Evolutionary conservation across 2,797 vertebrate genomes (phyloP).

Genomic region (Percopsis omiscomaycus): DNA sequence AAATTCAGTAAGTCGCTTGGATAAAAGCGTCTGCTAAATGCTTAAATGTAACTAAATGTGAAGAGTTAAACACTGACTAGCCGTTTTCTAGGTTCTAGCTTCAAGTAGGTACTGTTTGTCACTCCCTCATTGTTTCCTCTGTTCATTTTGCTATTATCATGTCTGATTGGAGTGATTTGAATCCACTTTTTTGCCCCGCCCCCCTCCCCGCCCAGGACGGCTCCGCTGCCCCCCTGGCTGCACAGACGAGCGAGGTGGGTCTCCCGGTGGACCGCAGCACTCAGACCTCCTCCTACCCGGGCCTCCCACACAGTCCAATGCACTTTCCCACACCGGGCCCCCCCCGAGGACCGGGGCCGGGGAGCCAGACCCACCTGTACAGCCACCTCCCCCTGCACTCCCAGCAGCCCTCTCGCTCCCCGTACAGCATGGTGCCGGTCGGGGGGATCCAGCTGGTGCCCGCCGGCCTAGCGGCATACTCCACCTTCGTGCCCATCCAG

Average conservation of each 20-base stretch:
- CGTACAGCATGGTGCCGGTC: conserved; percentile 88
- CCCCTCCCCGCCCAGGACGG: conserved; percentile 53
- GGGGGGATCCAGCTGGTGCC: conserved; percentile 95
- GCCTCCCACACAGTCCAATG: conserved; percentile 60
- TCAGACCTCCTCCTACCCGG: conserved; percentile 68
- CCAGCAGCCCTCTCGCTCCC: conserved; percentile 85
- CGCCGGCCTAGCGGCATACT: conserved; percentile 87
- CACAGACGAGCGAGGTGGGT: conserved; percentile 52
- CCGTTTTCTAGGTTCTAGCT: conserved; percentile 3
- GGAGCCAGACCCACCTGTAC: conserved; percentile 85
- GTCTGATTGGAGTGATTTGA: too few species aligned
- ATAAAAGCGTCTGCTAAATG: too few species aligned
- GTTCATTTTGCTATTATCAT: too few species aligned
- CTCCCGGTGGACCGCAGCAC: conserved; percentile 71
- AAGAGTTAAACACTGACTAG: conserved; percentile 3
- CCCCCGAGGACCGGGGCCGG: conserved; percentile 55
- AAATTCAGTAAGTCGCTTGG: too few species aligned
- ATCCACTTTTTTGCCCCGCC: too few species aligned
- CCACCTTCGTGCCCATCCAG: conserved; percentile 93
- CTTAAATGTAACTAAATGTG: too few species aligned
- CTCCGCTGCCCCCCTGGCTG: conserved; percentile 20
- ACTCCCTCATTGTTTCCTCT: too few species aligned
- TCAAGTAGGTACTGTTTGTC: neutral
- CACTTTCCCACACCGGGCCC: conserved; percentile 60
- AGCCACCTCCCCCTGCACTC: conserved; percentile 97